Evolutionary conservation across 1,140 invertebrate species (phyloP), one percentile per base, ranked within the genome.

Genomic region (Drosophila novamexicana): DNA sequence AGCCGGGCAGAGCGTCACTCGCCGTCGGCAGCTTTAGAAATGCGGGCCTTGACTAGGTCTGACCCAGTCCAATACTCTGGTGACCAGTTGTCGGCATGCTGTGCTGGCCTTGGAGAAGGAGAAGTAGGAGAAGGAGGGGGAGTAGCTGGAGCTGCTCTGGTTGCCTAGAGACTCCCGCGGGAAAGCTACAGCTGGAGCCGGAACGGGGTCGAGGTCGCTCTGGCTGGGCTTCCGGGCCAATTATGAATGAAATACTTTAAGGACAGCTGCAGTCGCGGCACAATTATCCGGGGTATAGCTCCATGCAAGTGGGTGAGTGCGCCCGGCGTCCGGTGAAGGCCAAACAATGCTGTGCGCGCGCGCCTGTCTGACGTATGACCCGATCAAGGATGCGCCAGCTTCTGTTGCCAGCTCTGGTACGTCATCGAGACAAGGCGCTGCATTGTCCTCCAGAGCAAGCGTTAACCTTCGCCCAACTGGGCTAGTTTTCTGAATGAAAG

Each of bases 161-260:
- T 71, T 29, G 22, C 22, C 22, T 29, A 29, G 57, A 12, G 64
- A 54, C 79, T 86, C 79, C 80, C 74, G 72, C 62, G 72, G 83
- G 72, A 57, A 42, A 39, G 36, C 14, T 50, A 39, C 52, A 39
- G 7, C 4, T 16, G 49, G 7, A n/a, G 22, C 16, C 49, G 1
- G 59, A 83, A 79, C 53, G 75, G 59, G 79, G 79, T 82, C 83
- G 65, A 86, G 79, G 75, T 50, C 82, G 67, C 57, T 40, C 29
- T 45, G 75, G 58, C 54, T 56, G 45, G 67, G 67, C 67, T 81
- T 74, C 64, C 69, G 53, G 22, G 61, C 76, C 79, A 83, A 88
- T 88, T 84, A 88, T 88, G 84, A 89, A 89, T 84, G 77, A 78
- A 88, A 78, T 83, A 64, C 80, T 83, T 80, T 66, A 56, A 75